These are phyloP conservation scores for Solen grandis DNA, from an alignment of 1,140 invertebrate species.

Conservation along the genomic window DNA sequence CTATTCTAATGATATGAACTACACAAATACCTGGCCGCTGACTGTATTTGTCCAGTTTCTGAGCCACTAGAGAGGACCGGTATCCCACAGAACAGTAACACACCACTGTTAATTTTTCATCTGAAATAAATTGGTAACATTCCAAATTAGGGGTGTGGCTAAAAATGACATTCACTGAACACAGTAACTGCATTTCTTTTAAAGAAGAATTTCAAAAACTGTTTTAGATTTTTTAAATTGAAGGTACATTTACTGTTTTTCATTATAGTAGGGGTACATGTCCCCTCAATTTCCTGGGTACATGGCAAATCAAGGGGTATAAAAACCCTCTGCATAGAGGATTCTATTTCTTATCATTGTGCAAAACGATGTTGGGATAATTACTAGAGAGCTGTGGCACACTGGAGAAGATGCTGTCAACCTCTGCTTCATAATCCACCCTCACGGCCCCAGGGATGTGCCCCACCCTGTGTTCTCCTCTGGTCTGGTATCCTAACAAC, in stretches of 20 bases:
- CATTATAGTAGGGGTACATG: not conserved
- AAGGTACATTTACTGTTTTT: too few relatives aligned
- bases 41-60: conserved; percentile 61
- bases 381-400: conserved; percentile 29
- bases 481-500: conserved; percentile 46
- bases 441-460: conserved; percentile 23
- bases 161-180: too few relatives aligned
- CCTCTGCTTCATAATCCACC: conserved; percentile 25
- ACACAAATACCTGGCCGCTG: not conserved
- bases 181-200: too few relatives aligned
- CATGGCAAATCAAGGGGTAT: not conserved
- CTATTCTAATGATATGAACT: not conserved
- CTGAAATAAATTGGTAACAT: conserved; percentile 4
- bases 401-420: not conserved
- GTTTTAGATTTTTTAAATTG: too few relatives aligned
- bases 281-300: not conserved
- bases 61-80: conserved; percentile 64
- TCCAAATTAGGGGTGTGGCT: too few relatives aligned
- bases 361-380: not conserved
- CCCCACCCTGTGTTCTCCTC: conserved; percentile 34
- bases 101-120: conserved; percentile 55
- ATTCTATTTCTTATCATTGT: not conserved
- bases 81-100: conserved; percentile 77
- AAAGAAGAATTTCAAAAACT: too few relatives aligned
- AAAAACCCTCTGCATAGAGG: not conserved